These are phyloP conservation scores for Eupelmus urozonus DNA, from an alignment of 2,888 invertebrate genomes.

Conservation along the genomic window DNA sequence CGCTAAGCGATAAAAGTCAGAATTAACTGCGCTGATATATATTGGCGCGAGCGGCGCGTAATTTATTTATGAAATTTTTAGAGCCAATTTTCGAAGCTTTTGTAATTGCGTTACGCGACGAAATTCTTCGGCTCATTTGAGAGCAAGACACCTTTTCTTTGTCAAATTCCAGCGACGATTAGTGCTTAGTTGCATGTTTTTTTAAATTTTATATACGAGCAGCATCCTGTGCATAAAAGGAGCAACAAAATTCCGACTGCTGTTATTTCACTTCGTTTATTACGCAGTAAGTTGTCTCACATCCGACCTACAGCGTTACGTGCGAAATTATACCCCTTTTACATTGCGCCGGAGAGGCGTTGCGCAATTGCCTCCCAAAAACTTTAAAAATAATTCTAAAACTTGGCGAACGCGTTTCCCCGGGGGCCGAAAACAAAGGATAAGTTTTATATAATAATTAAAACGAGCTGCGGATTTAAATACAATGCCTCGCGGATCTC, in stretches of 20 bases:
- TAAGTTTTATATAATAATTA: constrained; percentile 25
- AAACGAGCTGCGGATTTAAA: constrained; percentile 28
- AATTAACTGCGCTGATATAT: background rate
- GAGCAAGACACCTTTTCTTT: too few species aligned
- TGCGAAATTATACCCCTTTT: too few species aligned
- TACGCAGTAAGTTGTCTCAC: too few species aligned
- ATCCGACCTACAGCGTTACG: too few species aligned
- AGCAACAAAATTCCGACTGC: too few species aligned
- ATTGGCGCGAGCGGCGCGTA: background rate
- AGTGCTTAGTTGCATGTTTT: too few species aligned
- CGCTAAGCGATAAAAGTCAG: constrained; percentile 5
- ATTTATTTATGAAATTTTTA: background rate
- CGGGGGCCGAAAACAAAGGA: background rate
- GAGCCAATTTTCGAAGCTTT: background rate
- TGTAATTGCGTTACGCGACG: too few species aligned
- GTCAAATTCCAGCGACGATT: too few species aligned
- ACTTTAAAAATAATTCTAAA: background rate
- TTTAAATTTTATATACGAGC: too few species aligned
- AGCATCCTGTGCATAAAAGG: too few species aligned
- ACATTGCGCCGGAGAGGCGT: background rate
- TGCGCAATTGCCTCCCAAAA: background rate
- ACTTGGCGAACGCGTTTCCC: background rate
- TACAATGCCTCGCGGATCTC: constrained; percentile 22
- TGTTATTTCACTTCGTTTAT: too few species aligned
- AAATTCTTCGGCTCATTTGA: too few species aligned